Base-by-base conservation (phyloP, 2,888 invertebrate genomes). In the Agrochola circellaris region DNA sequence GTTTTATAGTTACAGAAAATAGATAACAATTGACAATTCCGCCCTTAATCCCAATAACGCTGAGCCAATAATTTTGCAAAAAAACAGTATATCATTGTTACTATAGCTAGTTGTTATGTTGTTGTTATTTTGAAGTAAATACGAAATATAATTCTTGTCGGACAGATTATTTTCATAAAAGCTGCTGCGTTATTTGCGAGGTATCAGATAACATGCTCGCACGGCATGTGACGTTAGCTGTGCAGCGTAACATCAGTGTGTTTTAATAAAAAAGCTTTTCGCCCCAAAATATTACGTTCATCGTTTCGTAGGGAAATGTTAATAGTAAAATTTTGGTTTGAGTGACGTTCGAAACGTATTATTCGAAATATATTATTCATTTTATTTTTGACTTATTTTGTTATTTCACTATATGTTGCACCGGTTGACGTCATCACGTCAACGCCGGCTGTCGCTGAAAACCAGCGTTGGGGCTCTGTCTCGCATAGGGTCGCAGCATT, bases 151-250 rank as follows among this genome's bases (percentile, higher is more conserved):
- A 58, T 75, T 61, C 68, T 4, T 26, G 54, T 51, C 17, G 17
- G 54, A 48, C 34, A 26, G 30, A 34, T 67, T 68, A 77, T 82
- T 61, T 77, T 69, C 38, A 65, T 62, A 68, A 68, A 72, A 65
- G 54, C 66, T 60, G 42, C 65, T 45, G 56, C 45, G 68, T 74
- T 77, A 74, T 83, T 78, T 70, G 60, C 67, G 51, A 66, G 34
- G 66, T 56, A 79, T 82, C 86, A 86, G 84, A 84, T 86, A 86
- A 75, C 78, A 38, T 58, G 69, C 51, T 61, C 38, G 51, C 58
- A 70, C 51, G 65, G 54, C 71, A 56, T 74, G n/a, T 86, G 79
- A 86, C 86, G 75, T 79, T 61, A 45, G 69, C 54, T 23, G 62
- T 78, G 69, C 58, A 71, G 30, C 56, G 79, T 73, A 73, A 73